These are phyloP conservation scores for Eudorcas thomsonii DNA, from an alignment of 2,113 vertebrate species.

Conservation along the genomic window DNA sequence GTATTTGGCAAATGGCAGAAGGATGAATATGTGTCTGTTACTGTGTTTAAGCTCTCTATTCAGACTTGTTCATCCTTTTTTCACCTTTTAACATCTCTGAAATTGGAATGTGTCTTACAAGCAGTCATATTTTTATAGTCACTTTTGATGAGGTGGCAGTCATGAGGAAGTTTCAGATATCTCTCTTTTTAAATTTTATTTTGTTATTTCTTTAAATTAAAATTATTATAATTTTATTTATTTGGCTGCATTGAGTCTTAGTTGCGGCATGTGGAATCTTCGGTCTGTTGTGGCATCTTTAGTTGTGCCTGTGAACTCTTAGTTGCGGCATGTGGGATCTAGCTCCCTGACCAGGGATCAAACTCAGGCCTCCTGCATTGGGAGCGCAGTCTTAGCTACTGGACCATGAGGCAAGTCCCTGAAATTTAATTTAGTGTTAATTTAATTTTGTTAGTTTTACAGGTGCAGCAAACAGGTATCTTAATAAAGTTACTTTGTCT, in stretches of 20 bases:
- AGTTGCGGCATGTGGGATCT: not conserved
- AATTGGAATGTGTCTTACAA: not conserved
- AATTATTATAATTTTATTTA: not conserved
- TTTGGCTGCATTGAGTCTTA: not conserved
- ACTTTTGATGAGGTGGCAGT: not conserved
- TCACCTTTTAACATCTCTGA: not conserved
- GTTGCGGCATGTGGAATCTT: fast-evolving
- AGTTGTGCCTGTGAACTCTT: not conserved
- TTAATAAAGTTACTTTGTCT: not conserved
- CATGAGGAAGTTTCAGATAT: not conserved
- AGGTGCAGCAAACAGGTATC: not conserved
- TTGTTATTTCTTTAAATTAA: not conserved
- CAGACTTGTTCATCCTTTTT: not conserved
- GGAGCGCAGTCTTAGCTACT: not conserved
- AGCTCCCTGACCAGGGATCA: not conserved
- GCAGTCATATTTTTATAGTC: not conserved
- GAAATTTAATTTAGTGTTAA: not conserved
- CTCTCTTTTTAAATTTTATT: not conserved
- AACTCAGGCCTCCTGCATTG: not conserved
- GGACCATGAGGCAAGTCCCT: not conserved
- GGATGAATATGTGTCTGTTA: not conserved
- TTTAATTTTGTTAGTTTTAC: not conserved
- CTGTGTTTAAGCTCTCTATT: not conserved
- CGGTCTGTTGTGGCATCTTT: not conserved
- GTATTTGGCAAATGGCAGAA: not conserved